These are phyloP conservation scores for Perizoma flavofasciatum DNA, from an alignment of 2,888 invertebrate genomes.

Conservation along the genomic window DNA sequence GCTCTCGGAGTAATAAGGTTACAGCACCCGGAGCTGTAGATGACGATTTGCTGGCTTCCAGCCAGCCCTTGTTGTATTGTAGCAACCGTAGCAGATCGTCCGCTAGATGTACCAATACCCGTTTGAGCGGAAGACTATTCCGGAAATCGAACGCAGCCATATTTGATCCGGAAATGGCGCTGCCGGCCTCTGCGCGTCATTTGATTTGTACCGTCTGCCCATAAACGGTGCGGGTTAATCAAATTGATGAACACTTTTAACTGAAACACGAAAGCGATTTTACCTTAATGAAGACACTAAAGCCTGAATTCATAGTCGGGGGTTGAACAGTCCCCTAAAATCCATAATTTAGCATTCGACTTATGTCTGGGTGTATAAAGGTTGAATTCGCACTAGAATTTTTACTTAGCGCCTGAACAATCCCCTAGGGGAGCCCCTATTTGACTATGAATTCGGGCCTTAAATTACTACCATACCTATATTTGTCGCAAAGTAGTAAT, in stretches of 20 bases:
- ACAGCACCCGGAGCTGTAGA: too few species aligned
- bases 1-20: too few species aligned
- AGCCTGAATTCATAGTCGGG: too few species aligned
- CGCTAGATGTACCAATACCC: conserved; percentile 12
- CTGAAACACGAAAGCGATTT: conserved; percentile 9
- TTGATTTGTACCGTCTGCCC: conserved; percentile 38
- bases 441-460: too few species aligned
- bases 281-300: neutral
- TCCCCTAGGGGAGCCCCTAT: too few species aligned
- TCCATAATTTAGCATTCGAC: too few species aligned
- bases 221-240: conserved; percentile 16
- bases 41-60: too few species aligned
- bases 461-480: neutral
- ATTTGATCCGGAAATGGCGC: conserved; percentile 78
- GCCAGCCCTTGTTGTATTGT: too few species aligned
- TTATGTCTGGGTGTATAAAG: too few species aligned
- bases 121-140: conserved; percentile 65
- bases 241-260: conserved; percentile 16
- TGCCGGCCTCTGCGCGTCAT: conserved; percentile 42
- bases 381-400: too few species aligned
- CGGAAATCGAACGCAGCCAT: conserved; percentile 81
- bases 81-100: neutral
- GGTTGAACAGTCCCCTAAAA: too few species aligned
- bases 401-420: too few species aligned
- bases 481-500: neutral